These are phyloP conservation scores for Drosophila seguyi DNA, from an alignment of 1,140 invertebrate genomes.

Conservation along the genomic window DNA sequence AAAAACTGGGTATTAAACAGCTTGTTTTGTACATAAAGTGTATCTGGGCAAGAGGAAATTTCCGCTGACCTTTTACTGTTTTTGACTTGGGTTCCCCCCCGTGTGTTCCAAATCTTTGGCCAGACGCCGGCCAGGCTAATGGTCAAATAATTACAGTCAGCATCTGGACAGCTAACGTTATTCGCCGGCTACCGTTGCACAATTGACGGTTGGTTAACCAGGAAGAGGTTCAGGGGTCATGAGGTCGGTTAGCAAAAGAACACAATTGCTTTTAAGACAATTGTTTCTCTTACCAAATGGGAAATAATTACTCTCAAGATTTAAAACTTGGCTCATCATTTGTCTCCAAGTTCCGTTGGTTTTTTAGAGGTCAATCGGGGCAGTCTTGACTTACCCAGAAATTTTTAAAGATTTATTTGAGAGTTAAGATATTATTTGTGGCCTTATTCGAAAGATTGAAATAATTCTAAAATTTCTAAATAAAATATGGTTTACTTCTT, in stretches of 20 bases:
- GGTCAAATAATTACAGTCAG: constrained; percentile 74
- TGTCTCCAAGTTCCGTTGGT: constrained; percentile 16
- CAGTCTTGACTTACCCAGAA: neutral
- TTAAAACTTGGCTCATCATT: neutral
- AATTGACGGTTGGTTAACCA: constrained; percentile 22
- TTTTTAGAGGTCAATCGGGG: neutral
- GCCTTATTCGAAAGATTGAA: too few relatives aligned
- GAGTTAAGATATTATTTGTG: neutral
- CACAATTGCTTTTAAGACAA: constrained; percentile 54
- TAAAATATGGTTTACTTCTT: too few relatives aligned
- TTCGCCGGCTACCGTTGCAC: constrained; percentile 54
- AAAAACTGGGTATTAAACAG: too few relatives aligned
- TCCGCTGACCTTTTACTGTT: constrained; percentile 64
- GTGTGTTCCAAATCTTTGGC: constrained; percentile 72
- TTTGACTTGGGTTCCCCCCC: constrained; percentile 35
- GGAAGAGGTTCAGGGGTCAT: constrained; percentile 3
- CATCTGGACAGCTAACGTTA: constrained; percentile 63
- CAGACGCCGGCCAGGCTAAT: constrained; percentile 61
- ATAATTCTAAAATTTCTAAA: too few relatives aligned
- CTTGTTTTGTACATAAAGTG: neutral
- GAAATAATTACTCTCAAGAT: constrained; percentile 31
- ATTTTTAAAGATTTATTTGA: neutral
- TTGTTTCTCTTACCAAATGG: constrained; percentile 43
- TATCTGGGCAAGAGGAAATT: constrained; percentile 43
- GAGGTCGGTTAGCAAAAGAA: constrained; percentile 12